Conservation (phyloP, 2,888 invertebrate genomes). For the Acanthacorydalis orientalis region DNA sequence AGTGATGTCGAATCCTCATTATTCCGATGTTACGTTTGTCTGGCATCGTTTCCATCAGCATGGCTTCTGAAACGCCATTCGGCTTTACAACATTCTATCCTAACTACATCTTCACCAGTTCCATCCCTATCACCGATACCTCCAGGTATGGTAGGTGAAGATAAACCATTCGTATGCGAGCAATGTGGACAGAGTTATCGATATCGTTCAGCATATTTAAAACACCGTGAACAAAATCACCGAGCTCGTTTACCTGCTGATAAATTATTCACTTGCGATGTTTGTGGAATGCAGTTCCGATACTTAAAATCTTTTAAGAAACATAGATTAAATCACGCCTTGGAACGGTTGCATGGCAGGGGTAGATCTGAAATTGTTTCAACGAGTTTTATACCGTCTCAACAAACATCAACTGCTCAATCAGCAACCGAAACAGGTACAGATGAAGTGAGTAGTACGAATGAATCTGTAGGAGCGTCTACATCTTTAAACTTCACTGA, state of each 20-base stretch:
- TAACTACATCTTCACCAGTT: slow-evolving; percentile 11
- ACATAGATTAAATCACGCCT: slow-evolving; percentile 71
- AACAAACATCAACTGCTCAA: slow-evolving; percentile 5
- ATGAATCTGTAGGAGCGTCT: slow-evolving; percentile 36
- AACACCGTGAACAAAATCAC: slow-evolving; percentile 79
- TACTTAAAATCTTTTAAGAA: slow-evolving; percentile 83
- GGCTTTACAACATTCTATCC: slow-evolving; percentile 60
- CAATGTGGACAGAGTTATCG: slow-evolving; percentile 83
- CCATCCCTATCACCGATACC: slow-evolving; percentile 27
- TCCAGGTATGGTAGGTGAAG: slow-evolving; percentile 30
- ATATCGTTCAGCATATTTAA: slow-evolving; percentile 69
- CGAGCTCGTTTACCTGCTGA: slow-evolving; percentile 74
- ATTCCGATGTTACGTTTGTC: slow-evolving; percentile 63
- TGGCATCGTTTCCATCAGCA: slow-evolving; percentile 74
- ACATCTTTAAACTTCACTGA: slow-evolving; percentile 19
- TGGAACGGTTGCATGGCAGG: slow-evolving; percentile 66
- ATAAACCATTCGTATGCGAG: slow-evolving; percentile 81
- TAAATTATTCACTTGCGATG: slow-evolving; percentile 79
- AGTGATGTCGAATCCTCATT: slow-evolving; percentile 19
- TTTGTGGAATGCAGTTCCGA: slow-evolving; percentile 83
- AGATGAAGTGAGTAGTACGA: slow-evolving; percentile 56
- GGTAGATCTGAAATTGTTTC: slow-evolving; percentile 21
- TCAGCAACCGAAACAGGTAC: slow-evolving; percentile 22
- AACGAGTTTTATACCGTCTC: slow-evolving; percentile 1
- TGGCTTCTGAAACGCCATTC: slow-evolving; percentile 78